Percentiles rank a stretch among this genome's conserved stretches.
These are phyloP conservation scores for Epistrophe grossulariae DNA, from an alignment of 2,888 invertebrate genomes.

Conservation along the genomic window DNA sequence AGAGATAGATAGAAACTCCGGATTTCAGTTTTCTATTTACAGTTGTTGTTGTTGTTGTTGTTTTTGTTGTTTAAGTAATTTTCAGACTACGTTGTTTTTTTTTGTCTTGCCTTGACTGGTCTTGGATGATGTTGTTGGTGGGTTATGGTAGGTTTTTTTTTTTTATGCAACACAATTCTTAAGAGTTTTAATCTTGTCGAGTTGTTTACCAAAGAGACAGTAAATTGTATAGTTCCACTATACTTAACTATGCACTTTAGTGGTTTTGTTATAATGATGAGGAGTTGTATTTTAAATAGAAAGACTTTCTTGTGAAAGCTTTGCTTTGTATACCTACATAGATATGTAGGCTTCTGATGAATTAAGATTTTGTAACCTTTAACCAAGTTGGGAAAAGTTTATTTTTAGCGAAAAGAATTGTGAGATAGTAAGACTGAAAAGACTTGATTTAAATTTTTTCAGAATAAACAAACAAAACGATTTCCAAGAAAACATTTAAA, in stretches of 20 bases:
- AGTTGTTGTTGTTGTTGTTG: conserved; percentile 1
- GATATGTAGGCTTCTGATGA: neutral
- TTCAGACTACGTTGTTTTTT: neutral
- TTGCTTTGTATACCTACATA: neutral
- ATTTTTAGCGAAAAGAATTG: neutral
- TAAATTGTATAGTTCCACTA: conserved; percentile 24
- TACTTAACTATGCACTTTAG: neutral
- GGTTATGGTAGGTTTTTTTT: neutral
- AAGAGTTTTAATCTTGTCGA: conserved; percentile 61
- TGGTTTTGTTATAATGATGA: conserved; percentile 1
- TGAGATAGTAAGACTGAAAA: neutral
- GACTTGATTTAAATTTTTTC: neutral
- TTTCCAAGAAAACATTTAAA: too few species aligned
- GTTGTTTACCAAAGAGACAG: conserved; percentile 40
- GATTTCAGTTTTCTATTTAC: conserved; percentile 16
- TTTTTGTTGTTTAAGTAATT: conserved; percentile 14
- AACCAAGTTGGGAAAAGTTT: conserved; percentile 9
- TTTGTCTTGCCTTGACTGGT: neutral
- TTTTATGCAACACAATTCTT: conserved; percentile 49
- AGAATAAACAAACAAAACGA: too few species aligned
- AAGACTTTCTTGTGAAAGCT: conserved; percentile 1
- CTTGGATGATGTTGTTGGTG: conserved; percentile 8
- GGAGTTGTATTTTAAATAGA: neutral
- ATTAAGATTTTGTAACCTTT: conserved; percentile 2
- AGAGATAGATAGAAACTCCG: conserved; percentile 5